Evolutionary conservation across 2,797 vertebrate genomes (phyloP), one percentile per base, ranked within the genome.

Genomic region (Schizothorax lantsangensis): DNA sequence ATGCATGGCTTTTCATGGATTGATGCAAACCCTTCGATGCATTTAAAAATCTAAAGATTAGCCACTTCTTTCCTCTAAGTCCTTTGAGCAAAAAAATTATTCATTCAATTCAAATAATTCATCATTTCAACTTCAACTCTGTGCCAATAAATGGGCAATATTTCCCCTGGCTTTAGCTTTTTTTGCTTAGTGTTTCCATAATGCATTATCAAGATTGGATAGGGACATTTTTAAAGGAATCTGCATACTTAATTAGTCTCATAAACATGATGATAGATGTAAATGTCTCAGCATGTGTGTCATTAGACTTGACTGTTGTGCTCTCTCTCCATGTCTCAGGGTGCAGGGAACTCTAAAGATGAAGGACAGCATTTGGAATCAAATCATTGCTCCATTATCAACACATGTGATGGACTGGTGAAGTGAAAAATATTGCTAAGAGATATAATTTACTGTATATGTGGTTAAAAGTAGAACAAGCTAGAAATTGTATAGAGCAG

Each of bases 211-310:
- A 19, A 36, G 64, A 36, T 8, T 69, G 33, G 9, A 69, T 69
- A 69, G 33, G 38, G 33, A 19, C 66, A 69, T 38, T 69, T 68
- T 69, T 69, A 69, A 69, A 69, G 66, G 66, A 69, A 38, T 38
- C 66, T 69, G 7, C 3, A 69, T 38, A 36, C 66, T 10, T 43
- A 79, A 45, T 64, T 79, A 62, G 38, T 64, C 38, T 79, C 14
- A 64, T 79, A 79, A 79, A 79, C n/a, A 45, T 79, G 38, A 11
- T 26, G 40, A 69, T 69, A 69, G 66, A 69, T 69, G 38, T 43
- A 62, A 64, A 79, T 79, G 78, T 79, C n/a, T 64, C 54, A 62
- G 52, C 17, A 40, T 26, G 36, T 21, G 66, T 36, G 33, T 69
- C 66, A 38, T 69, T 69, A 69, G 33, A 10, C 33, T 69, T 69